A percentile compares a stretch with the other conserved stretches of the same genome.
Conservation (phyloP, 2,797 vertebrate genomes). For the Astyanax mexicanus region DNA sequence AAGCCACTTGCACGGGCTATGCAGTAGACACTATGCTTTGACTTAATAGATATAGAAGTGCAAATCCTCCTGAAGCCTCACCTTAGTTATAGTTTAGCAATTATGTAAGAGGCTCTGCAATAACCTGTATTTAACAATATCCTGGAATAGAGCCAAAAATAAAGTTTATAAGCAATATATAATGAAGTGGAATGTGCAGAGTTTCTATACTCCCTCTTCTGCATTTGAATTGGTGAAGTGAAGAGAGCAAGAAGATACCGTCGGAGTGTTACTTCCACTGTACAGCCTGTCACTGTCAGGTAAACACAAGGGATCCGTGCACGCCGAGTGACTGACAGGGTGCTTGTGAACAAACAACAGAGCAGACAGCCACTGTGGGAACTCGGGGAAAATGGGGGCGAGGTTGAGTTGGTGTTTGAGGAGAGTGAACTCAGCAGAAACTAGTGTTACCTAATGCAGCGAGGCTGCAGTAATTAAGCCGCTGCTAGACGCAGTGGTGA, state of each 20-base stretch:
- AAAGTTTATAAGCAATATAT: neutral
- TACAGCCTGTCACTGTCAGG: conserved; percentile 28
- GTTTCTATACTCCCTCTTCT: neutral
- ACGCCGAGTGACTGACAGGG: conserved; percentile 41
- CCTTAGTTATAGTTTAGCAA: neutral
- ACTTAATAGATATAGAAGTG: too few relatives aligned
- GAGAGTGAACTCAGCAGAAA: conserved; percentile 7
- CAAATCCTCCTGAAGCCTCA: too few relatives aligned
- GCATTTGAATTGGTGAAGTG: conserved; percentile 34
- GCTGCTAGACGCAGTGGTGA: conserved; percentile 2
- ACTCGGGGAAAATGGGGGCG: neutral
- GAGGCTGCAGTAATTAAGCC: conserved; percentile 39
- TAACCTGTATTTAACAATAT: neutral
- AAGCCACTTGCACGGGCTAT: too few relatives aligned
- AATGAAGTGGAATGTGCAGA: neutral
- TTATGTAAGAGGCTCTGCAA: neutral
- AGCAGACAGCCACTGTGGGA: conserved; percentile 40
- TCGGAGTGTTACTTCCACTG: conserved; percentile 29
- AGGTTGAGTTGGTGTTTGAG: too few relatives aligned
- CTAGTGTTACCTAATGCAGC: conserved; percentile 35
- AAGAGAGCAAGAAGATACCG: conserved; percentile 1
- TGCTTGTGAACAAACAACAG: conserved; percentile 49
- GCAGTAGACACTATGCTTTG: too few relatives aligned
- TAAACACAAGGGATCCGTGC: conserved; percentile 45
- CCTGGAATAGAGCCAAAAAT: neutral